Evolutionary conservation across 37 sponge, comb jelly and placozoan genomes (phyloP).

Genomic region (Mnemiopsis leidyi): DNA sequence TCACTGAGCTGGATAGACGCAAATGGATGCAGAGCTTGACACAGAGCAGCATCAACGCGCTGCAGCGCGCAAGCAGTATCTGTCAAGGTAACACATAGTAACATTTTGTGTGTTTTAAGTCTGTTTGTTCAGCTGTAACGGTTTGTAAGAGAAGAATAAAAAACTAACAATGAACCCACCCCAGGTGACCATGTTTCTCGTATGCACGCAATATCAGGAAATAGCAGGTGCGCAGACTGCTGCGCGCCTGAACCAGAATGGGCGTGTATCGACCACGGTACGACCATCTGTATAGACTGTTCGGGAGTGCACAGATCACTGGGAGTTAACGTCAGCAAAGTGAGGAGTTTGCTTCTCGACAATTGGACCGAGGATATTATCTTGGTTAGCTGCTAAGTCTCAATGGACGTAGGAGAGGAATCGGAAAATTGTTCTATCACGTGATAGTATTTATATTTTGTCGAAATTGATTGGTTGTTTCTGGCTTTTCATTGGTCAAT

Average conservation of each 20-base stretch:
- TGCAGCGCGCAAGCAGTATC: conserved; percentile 26
- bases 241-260: conserved; percentile 22
- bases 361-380: conserved; percentile 51
- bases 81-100: conserved; percentile 42
- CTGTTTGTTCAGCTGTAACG: too few species aligned
- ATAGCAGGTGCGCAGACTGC: conserved; percentile 28
- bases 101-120: too few species aligned
- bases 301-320: conserved; percentile 38
- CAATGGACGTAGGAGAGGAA: too few species aligned
- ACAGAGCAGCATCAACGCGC: conserved; percentile 44
- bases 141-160: too few species aligned
- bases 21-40: conserved; percentile 55
- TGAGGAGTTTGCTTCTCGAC: conserved; percentile 50
- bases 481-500: too few species aligned
- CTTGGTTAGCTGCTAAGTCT: neutral
- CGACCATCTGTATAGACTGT: conserved; percentile 35
- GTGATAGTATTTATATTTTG: too few species aligned
- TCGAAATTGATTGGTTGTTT: too few species aligned
- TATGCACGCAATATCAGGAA: neutral
- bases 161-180: too few species aligned
- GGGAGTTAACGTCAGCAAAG: conserved; percentile 44
- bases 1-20: conserved; percentile 42
- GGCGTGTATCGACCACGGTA: conserved; percentile 46
- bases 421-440: too few species aligned
- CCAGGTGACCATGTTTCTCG: conserved; percentile 10